Conservation (phyloP, 2,113 vertebrate genomes). For the Peromyscus leucopus region DNA sequence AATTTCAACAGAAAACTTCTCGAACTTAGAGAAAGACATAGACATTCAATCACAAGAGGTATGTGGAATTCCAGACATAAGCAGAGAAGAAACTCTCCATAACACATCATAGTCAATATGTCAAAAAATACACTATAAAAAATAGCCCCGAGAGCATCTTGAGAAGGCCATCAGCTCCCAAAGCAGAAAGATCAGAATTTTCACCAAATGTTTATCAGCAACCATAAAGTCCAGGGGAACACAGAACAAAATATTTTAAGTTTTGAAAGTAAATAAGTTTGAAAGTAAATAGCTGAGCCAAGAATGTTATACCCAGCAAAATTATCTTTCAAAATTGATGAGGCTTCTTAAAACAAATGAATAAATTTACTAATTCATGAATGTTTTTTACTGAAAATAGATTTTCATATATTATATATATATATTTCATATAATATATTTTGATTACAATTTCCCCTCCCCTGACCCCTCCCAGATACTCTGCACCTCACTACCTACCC, state of each 20-base stretch:
- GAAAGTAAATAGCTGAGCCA: background rate
- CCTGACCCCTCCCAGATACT: background rate
- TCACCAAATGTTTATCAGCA: background rate
- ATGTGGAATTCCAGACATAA: background rate
- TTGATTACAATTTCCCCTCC: background rate
- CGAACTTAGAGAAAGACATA: background rate
- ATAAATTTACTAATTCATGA: background rate
- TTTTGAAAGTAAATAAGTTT: background rate
- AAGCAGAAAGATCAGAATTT: background rate
- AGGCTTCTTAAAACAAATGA: background rate
- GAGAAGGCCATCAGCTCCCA: background rate
- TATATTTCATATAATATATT: background rate
- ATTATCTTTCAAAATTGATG: background rate
- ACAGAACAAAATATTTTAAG: background rate
- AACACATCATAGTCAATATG: background rate
- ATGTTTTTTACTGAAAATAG: background rate
- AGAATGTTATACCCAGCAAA: background rate
- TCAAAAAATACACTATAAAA: background rate
- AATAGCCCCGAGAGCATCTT: background rate
- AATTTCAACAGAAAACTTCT: background rate
- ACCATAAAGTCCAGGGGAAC: background rate
- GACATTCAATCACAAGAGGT: background rate
- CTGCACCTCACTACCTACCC: no score
- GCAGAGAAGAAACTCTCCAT: background rate
- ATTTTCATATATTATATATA: background rate